A percentile compares a stretch with the other conserved stretches of the same genome.
These are phyloP conservation scores for Pogonomyrmex californicus DNA, from an alignment of 1,140 invertebrate genomes.

Conservation along the genomic window DNA sequence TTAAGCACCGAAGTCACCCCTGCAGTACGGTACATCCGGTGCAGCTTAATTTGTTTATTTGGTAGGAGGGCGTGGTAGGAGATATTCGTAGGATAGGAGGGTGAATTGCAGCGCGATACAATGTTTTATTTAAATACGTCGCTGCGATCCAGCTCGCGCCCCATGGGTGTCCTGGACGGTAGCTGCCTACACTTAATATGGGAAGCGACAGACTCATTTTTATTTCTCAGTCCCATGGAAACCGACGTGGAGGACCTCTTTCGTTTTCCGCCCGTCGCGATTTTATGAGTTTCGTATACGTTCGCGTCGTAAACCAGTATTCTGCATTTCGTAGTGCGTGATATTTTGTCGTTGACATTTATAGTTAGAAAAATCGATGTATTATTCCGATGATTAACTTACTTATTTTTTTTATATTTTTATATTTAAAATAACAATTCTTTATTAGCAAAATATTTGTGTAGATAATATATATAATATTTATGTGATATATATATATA, in stretches of 20 bases:
- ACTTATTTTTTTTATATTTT: conserved; percentile 6
- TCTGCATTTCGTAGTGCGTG: conserved; percentile 29
- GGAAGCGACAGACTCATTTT: conserved; percentile 81
- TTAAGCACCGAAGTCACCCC: conserved; percentile 71
- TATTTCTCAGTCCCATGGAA: conserved; percentile 79
- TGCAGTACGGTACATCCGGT: conserved; percentile 73
- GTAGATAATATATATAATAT: too few relatives aligned
- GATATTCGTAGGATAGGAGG: conserved; percentile 63
- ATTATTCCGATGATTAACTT: conserved; percentile 20
- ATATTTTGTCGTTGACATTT: conserved; percentile 53
- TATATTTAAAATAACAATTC: background rate
- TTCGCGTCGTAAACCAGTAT: conserved; percentile 52
- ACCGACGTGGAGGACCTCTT: conserved; percentile 65
- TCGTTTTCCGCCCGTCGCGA: conserved; percentile 66
- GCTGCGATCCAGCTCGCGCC: conserved; percentile 77
- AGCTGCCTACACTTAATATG: conserved; percentile 82
- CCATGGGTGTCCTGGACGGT: conserved; percentile 81
- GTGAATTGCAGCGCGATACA: conserved; percentile 78
- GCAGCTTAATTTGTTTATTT: conserved; percentile 83
- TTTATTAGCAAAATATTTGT: background rate
- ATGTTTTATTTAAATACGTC: conserved; percentile 83
- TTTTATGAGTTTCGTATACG: conserved; percentile 56
- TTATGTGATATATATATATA: background rate
- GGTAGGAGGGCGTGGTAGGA: conserved; percentile 64
- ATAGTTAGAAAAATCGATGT: conserved; percentile 39